A percentile compares a stretch with the other conserved stretches of the same genome.
Evolutionary conservation across 2,797 vertebrate species (phyloP).

Genomic region (Lacerta bilineata): DNA sequence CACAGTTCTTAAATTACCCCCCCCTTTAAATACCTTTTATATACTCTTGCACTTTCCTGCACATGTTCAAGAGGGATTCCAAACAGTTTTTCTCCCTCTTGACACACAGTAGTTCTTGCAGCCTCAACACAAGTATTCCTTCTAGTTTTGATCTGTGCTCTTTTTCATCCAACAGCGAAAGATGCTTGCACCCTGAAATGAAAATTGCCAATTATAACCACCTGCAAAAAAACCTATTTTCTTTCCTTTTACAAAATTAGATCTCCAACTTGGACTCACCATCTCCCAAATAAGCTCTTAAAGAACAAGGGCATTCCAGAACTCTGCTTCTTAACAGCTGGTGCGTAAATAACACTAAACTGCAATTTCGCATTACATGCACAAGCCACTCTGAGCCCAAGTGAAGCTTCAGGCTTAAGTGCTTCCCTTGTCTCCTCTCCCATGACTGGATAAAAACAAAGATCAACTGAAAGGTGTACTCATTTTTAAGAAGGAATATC

Average conservation of each 20-base stretch:
- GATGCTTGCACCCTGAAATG: constrained; percentile 63
- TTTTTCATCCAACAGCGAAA: fast-evolving
- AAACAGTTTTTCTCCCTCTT: constrained; percentile 79
- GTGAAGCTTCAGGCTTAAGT: too few relatives aligned
- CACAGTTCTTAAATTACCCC: not conserved
- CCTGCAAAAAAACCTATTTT: not conserved
- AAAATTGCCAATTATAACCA: not conserved
- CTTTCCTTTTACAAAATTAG: not conserved
- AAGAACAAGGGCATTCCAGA: not conserved
- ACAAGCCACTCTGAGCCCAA: too few relatives aligned
- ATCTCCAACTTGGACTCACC: not conserved
- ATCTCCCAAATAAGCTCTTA: not conserved
- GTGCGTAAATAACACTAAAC: too few relatives aligned
- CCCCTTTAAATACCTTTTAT: constrained; percentile 81
- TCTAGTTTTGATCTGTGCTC: constrained; percentile 30
- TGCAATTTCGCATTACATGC: too few relatives aligned
- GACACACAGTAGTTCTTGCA: constrained; percentile 77
- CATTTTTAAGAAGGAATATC: too few relatives aligned
- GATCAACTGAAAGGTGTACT: too few relatives aligned
- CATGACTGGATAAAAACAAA: too few relatives aligned
- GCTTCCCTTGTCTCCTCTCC: too few relatives aligned
- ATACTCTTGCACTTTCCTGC: constrained; percentile 78
- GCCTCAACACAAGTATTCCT: constrained; percentile 78
- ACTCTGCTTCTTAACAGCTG: not conserved
- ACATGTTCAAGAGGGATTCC: constrained; percentile 84